These are phyloP conservation scores for Darwinula stevensoni DNA, from an alignment of 2,888 invertebrate genomes.

Conservation along the genomic window DNA sequence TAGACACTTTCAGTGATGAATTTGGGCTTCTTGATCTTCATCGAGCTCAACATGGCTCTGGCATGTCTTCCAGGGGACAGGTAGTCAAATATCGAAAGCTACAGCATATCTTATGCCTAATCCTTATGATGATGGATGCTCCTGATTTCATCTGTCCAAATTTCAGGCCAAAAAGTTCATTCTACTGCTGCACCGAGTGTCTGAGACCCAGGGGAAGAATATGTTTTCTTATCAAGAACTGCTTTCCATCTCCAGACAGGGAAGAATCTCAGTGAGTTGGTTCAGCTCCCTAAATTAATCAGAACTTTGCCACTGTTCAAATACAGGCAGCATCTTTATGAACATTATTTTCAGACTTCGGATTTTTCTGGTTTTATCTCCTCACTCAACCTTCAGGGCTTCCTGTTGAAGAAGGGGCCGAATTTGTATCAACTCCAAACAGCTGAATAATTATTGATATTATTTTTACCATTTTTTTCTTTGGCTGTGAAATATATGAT, in stretches of 20 bases:
- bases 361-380: constrained; percentile 39
- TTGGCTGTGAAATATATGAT: too few relatives aligned
- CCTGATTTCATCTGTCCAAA: too few relatives aligned
- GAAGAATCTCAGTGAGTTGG: too few relatives aligned
- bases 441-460: too few relatives aligned
- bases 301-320: too few relatives aligned
- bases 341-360: constrained; percentile 27
- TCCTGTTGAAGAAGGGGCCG: constrained; percentile 46
- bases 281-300: too few relatives aligned
- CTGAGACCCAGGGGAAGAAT: constrained; percentile 32
- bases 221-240: constrained; percentile 45
- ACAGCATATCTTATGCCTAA: too few relatives aligned
- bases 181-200: constrained; percentile 29
- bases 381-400: constrained; percentile 53
- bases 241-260: too few relatives aligned
- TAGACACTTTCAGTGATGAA: constrained; percentile 42
- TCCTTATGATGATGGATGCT: too few relatives aligned
- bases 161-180: constrained; percentile 44
- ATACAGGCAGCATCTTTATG: constrained; percentile 32
- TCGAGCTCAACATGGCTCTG: constrained; percentile 35
- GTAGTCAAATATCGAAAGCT: too few relatives aligned
- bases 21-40: constrained; percentile 28
- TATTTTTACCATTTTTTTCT: too few relatives aligned
- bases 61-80: constrained; percentile 36
- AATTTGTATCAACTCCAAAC: constrained; percentile 34